Conservation (phyloP, 2,113 vertebrate genomes). For the Siniperca knerii region DNA sequence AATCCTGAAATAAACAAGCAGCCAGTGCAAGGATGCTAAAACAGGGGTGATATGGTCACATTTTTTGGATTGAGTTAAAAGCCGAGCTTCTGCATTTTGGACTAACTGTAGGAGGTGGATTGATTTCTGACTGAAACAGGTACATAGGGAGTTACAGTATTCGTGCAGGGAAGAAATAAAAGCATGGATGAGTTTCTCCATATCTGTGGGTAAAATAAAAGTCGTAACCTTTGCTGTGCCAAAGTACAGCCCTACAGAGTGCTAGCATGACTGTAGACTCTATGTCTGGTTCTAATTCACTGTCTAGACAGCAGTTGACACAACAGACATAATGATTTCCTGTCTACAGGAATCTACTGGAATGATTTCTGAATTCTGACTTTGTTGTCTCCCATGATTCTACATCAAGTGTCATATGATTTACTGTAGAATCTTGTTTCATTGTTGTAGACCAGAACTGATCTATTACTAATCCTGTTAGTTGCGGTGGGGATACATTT, state of each 20-base stretch:
- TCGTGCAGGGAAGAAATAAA: no score
- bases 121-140: no score
- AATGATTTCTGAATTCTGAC: background rate
- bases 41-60: no score
- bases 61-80: no score
- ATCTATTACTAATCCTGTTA: background rate
- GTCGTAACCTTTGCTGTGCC: no score
- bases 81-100: no score
- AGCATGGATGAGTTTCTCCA: no score
- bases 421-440: background rate
- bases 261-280: background rate
- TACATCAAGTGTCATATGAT: background rate
- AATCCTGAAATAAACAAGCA: no score
- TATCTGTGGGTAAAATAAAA: no score
- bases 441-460: background rate
- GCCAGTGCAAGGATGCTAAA: no score
- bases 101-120: no score
- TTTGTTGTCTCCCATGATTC: background rate
- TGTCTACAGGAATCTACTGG: background rate
- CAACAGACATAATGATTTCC: background rate
- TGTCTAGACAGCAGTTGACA: background rate
- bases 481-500: background rate
- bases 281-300: background rate
- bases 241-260: background rate
- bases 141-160: no score